Base-by-base conservation (phyloP, 2,113 vertebrate genomes). In the Corythoichthys haematopterus region DNA sequence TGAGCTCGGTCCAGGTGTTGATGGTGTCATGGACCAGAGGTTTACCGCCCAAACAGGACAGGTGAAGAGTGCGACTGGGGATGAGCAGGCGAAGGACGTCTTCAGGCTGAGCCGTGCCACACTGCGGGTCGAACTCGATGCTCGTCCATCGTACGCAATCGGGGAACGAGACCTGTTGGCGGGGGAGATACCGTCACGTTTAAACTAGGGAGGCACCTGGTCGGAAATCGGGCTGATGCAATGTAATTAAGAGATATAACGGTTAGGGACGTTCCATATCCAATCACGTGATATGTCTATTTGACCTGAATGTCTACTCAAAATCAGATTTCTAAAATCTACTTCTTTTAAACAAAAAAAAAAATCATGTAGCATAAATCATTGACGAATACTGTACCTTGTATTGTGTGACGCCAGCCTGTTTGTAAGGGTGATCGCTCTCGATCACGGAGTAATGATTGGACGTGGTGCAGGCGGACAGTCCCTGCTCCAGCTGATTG, bases 81-180 rank as follows among this genome's bases (percentile, higher is more conserved):
- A 98, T 98, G 74, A 98, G 88, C 71, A 99, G 91, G 62, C 96
- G 94, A 20, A 99, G 92, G 20, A 95, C 94, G 75, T 99, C 97
- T 76, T 99, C 97, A 15, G 96, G 94, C 48, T 99, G 97, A 15
- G 97, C 97, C 0, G 97, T 99, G 68, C 96, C 96, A 88, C 97
- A 98, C 73, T 96, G 96, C 45, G 92, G 91, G 79, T 98, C 97
- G 84, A 99, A 98, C 79, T 99, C 97, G 0, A 99, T 91, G 40
- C 95, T 95, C 76, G 96, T 96, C 97, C 97, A 99, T 38, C 94
- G 91, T 56, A 99, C 97, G 70, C 96, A 98, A 76, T 98, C 97
- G 72, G 97, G 97, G 80, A 99, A 98, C n/a, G 95, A 93, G 10
- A 98, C 96, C 97, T 98, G 70, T 55, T 73, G 58, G 6, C 15